Conservation (phyloP, 2,888 invertebrate species). For the Hirtodrosophila duncani region DNA sequence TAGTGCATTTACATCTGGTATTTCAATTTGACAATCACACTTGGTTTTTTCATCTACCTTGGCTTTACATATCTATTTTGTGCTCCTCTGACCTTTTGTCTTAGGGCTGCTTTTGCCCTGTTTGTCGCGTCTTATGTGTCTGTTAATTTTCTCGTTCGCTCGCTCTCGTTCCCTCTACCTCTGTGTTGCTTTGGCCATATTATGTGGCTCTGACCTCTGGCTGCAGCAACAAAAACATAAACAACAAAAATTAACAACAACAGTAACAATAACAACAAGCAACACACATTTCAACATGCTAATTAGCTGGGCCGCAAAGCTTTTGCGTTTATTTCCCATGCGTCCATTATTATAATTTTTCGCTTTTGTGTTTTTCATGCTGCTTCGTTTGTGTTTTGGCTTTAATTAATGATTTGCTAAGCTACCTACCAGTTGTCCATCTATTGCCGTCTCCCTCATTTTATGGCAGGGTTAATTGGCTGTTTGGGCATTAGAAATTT, state of each 20-base stretch:
- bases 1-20: too few relatives aligned
- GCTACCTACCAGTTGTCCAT: constrained; percentile 18
- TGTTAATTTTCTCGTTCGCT: too few relatives aligned
- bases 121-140: constrained; percentile 22
- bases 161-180: not conserved
- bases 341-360: constrained; percentile 58
- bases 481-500: constrained; percentile 52
- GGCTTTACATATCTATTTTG: not conserved
- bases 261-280: constrained; percentile 8
- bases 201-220: constrained; percentile 22
- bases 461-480: constrained; percentile 45
- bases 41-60: too few relatives aligned
- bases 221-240: constrained; percentile 2
- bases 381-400: constrained; percentile 24
- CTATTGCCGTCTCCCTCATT: not conserved
- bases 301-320: constrained; percentile 47
- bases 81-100: constrained; percentile 7
- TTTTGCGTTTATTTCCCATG: constrained; percentile 58
- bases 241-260: too few relatives aligned
- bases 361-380: constrained; percentile 5
- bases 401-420: constrained; percentile 63
- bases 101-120: constrained; percentile 14
- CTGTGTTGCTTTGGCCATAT: constrained; percentile 7
- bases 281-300: constrained; percentile 46
- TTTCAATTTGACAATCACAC: too few relatives aligned